phyloP scores from a whole-genome alignment of 2,797 vertebrate genomes.

The Hirundo rustica region DNA sequence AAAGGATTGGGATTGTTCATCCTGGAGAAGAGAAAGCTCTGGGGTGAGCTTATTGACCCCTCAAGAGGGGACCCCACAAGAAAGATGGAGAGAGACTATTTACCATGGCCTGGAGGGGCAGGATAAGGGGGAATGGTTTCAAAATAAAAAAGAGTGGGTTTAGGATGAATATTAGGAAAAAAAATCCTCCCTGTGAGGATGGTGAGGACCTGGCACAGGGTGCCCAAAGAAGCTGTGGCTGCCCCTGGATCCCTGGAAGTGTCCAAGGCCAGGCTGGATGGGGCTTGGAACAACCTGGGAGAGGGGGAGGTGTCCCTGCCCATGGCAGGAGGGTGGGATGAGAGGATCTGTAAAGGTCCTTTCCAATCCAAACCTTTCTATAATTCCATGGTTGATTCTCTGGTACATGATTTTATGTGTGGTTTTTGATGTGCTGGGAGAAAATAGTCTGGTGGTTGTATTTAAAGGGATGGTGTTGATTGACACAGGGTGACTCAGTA shows the following conservation, averaged over 20 bases:
- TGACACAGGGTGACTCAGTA: neutral
- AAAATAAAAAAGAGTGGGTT: neutral
- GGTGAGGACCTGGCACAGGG: fast-evolving
- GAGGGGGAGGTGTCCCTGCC: neutral
- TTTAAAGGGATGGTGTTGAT: neutral
- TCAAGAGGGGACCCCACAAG: neutral
- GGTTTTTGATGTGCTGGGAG: neutral
- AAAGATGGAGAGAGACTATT: neutral
- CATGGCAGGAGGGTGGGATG: neutral
- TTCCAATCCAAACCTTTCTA: neutral
- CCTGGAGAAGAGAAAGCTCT: neutral
- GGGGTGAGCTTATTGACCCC: neutral
- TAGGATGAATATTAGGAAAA: neutral
- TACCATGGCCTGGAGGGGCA: fast-evolving
- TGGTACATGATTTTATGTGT: neutral
- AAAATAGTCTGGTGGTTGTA: neutral
- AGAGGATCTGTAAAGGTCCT: neutral
- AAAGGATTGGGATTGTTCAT: neutral
- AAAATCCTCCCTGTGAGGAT: neutral
- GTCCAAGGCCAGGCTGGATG: fast-evolving
- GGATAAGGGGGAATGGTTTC: neutral
- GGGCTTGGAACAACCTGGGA: fast-evolving
- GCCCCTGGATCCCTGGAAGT: neutral
- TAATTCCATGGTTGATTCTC: neutral
- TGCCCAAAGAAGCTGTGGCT: neutral